Base-by-base conservation (phyloP, 2,888 invertebrate genomes). In the Busseola fusca region DNA sequence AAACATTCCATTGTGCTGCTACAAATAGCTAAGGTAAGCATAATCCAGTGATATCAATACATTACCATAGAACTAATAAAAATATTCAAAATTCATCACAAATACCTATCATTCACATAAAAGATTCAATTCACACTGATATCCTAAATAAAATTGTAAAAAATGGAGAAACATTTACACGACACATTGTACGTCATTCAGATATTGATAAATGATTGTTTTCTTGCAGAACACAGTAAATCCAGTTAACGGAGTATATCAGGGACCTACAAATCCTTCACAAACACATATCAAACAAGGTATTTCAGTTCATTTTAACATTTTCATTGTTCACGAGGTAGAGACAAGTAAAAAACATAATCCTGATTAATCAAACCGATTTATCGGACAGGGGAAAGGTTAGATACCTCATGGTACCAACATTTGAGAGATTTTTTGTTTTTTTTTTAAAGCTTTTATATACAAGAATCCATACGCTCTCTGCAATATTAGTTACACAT, bases 1-100 rank as follows among this genome's bases (percentile, higher is more conserved):
- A 99, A 99, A 96, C 99, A 99, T 96, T 98, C 99, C 88, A 99
- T 99, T 95, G 99, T 99, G 83, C 97, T 99, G 89, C 96, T 99
- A 86, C 99, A 99, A 97, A 99, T 99, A 92, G 98, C 99, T 86
- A 99, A 99, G 97, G 98, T 98, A 96, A 82, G 52, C 14, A 3
- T 14, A 34, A 27, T n/a, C 3, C 10, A 9, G 37, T 34, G 34
- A 34, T 34, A 34, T 34, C 34, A 34, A 5, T 5, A 34, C 5
- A 34, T 40, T 40, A 40, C 14, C 40, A 40, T 40, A 14, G 16
- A n/a, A 34, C 34, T 34, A 34, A 34, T 34, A 34, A 34, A 34
- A 5, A 34, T 52, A 30, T 27, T 21, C 5, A 42, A 34, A 48
- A n/a, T 40, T 21, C 57, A 56, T 25, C 45, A 71, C 72, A 34